Percentiles rank a stretch among this genome's conserved stretches.
These are phyloP conservation scores for Ceratitis capitata DNA, from an alignment of 1,140 invertebrate genomes.

Conservation along the genomic window DNA sequence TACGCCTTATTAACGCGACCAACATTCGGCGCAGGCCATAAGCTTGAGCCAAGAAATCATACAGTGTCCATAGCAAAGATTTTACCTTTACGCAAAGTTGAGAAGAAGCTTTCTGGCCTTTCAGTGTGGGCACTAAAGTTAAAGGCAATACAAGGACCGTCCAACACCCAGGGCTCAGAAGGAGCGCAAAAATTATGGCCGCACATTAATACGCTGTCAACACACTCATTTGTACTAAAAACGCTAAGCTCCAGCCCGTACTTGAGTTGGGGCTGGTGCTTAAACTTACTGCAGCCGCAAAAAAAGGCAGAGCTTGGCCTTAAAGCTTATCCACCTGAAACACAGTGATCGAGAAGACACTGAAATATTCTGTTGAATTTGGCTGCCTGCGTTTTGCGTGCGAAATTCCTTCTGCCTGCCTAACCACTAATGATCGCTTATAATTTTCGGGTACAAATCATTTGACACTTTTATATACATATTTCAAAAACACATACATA, in stretches of 20 bases:
- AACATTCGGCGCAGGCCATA: neutral
- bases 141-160: too few relatives aligned
- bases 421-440: constrained; percentile 44
- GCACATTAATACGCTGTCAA: constrained; percentile 64
- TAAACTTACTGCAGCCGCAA: neutral
- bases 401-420: neutral
- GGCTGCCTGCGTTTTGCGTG: neutral
- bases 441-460: constrained; percentile 43
- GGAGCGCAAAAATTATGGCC: constrained; percentile 52
- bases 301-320: neutral
- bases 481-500: too few relatives aligned
- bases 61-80: neutral
- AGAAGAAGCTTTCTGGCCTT: neutral
- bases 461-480: constrained; percentile 47
- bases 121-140: neutral
- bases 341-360: neutral
- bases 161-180: neutral
- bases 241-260: neutral
- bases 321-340: neutral
- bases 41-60: neutral
- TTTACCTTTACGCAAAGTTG: neutral
- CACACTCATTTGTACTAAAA: constrained; percentile 54
- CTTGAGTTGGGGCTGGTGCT: neutral
- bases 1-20: neutral
- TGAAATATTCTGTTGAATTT: neutral